Percentiles rank a stretch among this genome's conserved stretches.
These are phyloP conservation scores for Mylabris sibirica DNA, from an alignment of 2,888 invertebrate genomes.

Conservation along the genomic window DNA sequence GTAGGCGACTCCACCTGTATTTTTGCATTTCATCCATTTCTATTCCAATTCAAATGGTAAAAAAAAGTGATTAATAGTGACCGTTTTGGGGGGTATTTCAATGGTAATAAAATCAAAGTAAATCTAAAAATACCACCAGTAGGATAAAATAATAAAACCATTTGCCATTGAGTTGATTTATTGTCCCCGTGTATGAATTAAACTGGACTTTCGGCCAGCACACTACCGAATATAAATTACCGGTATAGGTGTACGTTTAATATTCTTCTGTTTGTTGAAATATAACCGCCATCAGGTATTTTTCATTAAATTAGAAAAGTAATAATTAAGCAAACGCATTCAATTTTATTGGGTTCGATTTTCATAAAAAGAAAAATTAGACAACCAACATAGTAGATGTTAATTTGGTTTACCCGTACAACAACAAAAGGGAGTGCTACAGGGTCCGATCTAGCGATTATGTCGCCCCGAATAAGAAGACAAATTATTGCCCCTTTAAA, in stretches of 20 bases:
- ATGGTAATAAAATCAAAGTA: constrained; percentile 31
- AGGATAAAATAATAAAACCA: constrained; percentile 39
- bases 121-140: constrained; percentile 37
- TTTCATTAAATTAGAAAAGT: background rate
- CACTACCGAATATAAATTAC: constrained; percentile 39
- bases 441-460: too few species aligned
- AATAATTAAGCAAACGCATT: background rate
- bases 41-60: background rate
- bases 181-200: constrained; percentile 35
- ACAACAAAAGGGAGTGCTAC: too few species aligned
- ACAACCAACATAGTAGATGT: too few species aligned
- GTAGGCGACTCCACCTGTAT: background rate
- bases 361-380: too few species aligned
- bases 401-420: too few species aligned
- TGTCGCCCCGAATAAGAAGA: too few species aligned
- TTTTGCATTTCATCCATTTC: background rate
- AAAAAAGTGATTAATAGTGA: background rate
- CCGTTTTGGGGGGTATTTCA: background rate
- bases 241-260: constrained; percentile 24
- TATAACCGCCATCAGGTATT: background rate
- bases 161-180: constrained; percentile 35
- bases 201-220: constrained; percentile 31
- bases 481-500: too few species aligned
- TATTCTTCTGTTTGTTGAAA: background rate
- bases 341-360: too few species aligned